phyloP scores from a whole-genome alignment of 2,797 vertebrate genomes.

The Galagoides demidoff region DNA sequence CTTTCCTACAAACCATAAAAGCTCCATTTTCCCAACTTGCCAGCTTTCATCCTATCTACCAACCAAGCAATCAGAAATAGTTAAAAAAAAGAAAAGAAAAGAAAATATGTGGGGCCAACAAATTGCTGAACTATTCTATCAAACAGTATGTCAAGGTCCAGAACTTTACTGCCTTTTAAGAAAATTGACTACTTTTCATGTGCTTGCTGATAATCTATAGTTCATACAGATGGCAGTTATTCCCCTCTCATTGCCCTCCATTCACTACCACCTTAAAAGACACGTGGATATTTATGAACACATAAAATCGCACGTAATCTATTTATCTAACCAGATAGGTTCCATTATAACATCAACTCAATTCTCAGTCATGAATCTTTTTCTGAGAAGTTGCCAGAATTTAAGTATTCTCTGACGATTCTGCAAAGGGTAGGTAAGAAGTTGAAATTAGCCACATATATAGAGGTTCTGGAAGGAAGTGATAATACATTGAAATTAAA shows the following conservation, averaged over 20 bases:
- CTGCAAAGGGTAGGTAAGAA: conserved; percentile 56
- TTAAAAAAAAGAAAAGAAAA: background rate
- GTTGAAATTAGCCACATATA: conserved; percentile 75
- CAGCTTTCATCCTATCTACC: conserved; percentile 62
- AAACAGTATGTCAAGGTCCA: conserved; percentile 54
- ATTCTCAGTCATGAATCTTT: conserved; percentile 63
- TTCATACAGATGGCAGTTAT: conserved; percentile 25
- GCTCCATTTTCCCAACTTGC: conserved; percentile 61
- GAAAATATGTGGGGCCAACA: background rate
- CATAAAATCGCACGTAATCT: conserved; percentile 60
- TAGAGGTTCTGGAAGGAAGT: conserved; percentile 74
- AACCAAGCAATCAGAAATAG: conserved; percentile 64
- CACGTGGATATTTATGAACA: conserved; percentile 79
- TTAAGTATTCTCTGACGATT: conserved; percentile 63
- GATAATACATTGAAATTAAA: conserved; percentile 79
- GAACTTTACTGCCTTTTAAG: conserved; percentile 71
- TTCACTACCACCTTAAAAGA: conserved; percentile 58
- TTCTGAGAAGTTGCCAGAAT: conserved; percentile 72
- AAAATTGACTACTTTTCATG: conserved; percentile 61
- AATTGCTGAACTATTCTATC: conserved; percentile 51
- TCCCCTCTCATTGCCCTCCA: background rate
- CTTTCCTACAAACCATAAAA: conserved; percentile 58
- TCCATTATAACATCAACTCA: conserved; percentile 69
- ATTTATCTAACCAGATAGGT: conserved; percentile 70
- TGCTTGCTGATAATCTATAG: conserved; percentile 60